Conservation (phyloP, 2,113 vertebrate genomes). For the Etia nguti region DNA sequence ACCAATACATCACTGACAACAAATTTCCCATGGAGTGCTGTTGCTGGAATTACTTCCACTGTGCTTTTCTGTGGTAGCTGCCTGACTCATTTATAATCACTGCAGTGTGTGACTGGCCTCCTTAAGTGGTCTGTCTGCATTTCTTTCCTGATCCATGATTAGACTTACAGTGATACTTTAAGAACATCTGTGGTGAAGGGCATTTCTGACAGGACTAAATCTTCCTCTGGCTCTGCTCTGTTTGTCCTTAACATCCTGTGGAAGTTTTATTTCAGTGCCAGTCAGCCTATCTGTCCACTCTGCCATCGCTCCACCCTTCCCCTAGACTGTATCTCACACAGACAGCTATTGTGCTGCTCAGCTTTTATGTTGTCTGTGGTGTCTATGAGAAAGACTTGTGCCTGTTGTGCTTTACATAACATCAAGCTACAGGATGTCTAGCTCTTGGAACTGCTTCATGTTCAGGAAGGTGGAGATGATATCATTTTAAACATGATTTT, state of each 20-base stretch:
- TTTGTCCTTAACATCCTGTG: background rate
- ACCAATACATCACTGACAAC: background rate
- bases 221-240: background rate
- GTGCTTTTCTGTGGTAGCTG: background rate
- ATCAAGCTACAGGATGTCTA: background rate
- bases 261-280: background rate
- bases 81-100: conserved; percentile 48
- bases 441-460: background rate
- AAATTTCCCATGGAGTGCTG: conserved; percentile 15
- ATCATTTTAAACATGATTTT: background rate
- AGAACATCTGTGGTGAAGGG: background rate
- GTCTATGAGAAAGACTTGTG: background rate
- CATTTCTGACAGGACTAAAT: background rate
- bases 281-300: background rate
- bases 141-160: background rate
- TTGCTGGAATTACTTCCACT: conserved; percentile 3
- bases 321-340: background rate
- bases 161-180: background rate
- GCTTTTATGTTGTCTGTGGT: conserved; percentile 2
- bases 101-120: conserved; percentile 33
- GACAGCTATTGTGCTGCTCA: background rate
- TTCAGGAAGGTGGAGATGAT: background rate
- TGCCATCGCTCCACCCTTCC: background rate
- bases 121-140: conserved; percentile 8
- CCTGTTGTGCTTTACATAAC: background rate